Base-by-base conservation (phyloP, 2,797 vertebrate genomes). In the Sphaeramia orbicularis region DNA sequence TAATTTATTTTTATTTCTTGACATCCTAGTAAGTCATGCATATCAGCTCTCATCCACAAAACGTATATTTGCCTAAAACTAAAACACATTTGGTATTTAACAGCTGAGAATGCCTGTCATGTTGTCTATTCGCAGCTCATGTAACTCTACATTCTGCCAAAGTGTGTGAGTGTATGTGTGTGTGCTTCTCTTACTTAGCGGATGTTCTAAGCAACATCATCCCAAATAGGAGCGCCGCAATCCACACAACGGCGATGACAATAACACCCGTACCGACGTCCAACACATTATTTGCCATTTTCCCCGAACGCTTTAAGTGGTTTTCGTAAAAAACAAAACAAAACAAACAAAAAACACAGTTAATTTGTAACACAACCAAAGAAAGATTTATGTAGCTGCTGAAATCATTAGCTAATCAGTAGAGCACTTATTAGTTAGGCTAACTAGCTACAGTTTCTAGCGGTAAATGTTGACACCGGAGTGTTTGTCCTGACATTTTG, bases 251-350 rank as follows among this genome's bases (percentile, higher is more conserved):
- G 1, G 86, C 89, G 2, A 98, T 71, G 60, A 93, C 57, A 71
- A 96, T 90, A 10, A 98, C 95, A 0, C 96, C 96, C 0, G 91
- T 86, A 0, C 97, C 97, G 4, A 96, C 92, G 0, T 94, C 95
- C 4, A 95, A 68, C 40, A 93, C 90, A 0, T 74, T 84, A 19
- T 51, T 87, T 0, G 91, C 78, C 96, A 97, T 97, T n/a, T 57
- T 69, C 49, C 19, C 5, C 50, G 2, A 14, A 19, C 7, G 27
- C 11, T 24, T n/a, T 8, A 30, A 6, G 15, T 6, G 7, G 5
- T 27, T 45, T 12, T 27, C 3, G 43, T 13, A 4, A 38, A 5
- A 13, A 35, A 7, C 18, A 0, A n/a, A n/a, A n/a, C n/a, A n/a
- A n/a, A n/a, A n/a, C n/a, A n/a, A n/a, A n/a, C n/a, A n/a, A n/a